phyloP scores from a whole-genome alignment of 1,140 invertebrate species.

The Pseudomyrmex cubaensis region DNA sequence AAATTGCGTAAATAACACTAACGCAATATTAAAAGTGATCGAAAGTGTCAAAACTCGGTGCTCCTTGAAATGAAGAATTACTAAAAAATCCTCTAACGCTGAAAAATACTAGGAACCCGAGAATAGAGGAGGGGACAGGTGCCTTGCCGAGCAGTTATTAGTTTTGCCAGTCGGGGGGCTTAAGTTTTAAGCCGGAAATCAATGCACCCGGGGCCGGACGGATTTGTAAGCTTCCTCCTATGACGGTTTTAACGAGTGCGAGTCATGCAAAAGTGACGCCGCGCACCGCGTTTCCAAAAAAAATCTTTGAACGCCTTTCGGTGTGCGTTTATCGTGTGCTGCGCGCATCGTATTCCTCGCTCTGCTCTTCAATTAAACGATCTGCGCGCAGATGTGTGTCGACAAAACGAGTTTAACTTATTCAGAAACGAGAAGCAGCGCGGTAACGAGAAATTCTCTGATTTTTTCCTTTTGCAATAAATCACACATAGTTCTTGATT shows the following conservation, averaged over 20 bases:
- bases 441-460: neutral
- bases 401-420: neutral
- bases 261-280: constrained; percentile 71
- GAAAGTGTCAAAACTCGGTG: constrained; percentile 34
- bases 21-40: constrained; percentile 24
- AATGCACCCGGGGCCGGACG: constrained; percentile 71
- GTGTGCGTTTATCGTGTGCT: neutral
- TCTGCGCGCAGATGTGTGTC: neutral
- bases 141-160: constrained; percentile 75
- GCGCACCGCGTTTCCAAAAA: constrained; percentile 55
- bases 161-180: constrained; percentile 73
- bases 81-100: constrained; percentile 73
- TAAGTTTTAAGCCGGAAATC: constrained; percentile 76
- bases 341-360: neutral
- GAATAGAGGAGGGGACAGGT: neutral
- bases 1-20: neutral
- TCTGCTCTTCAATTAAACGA: constrained; percentile 60
- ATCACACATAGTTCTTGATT: constrained; percentile 16
- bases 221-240: constrained; percentile 73
- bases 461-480: neutral
- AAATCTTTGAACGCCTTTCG: constrained; percentile 62
- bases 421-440: neutral
- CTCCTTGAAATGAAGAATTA: constrained; percentile 70
- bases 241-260: constrained; percentile 75
- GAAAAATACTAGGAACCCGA: constrained; percentile 55